Evolutionary conservation across 2,888 invertebrate genomes (phyloP), one percentile per base, ranked within the genome.

Genomic region (Drosophila antonietae): DNA sequence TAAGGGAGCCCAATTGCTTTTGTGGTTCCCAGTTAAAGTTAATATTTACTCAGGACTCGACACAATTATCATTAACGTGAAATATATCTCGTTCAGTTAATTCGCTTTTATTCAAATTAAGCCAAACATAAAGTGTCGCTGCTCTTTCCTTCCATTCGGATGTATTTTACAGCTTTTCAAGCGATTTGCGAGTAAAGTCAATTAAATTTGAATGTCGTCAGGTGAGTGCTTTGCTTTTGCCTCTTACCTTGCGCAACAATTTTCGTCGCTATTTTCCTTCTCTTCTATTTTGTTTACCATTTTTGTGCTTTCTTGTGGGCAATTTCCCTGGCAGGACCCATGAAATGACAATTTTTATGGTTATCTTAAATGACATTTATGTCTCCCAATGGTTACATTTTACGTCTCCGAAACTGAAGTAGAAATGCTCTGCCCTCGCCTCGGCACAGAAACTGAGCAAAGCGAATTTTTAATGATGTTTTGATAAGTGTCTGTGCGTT

Each of bases 281-380:
- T 31, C 14, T 66, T 39, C 35, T 46, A 39, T 41, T 56, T 68
- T 31, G 51, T 35, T 51, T 67, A 39, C 23, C 10, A n/a, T 60
- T 53, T 46, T 35, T 18, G 15, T 41, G 28, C 46, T 52, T 75
- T 37, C 60, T 57, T 74, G 71, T 67, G 39, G 23, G 39, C 55
- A n/a, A 68, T 70, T 82, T 78, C 65, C 63, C 57, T 57, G 65
- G 66, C 56, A 60, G 72, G 61, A 65, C 59, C 73, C 89, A 83
- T 86, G 63, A 88, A 84, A 86, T 76, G 69, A 60, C 87, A 86
- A 77, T 84, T 88, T 84, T 86, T 73, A 81, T 77, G 81, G 81
- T 86, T 88, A 88, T 84, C 87, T 88, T 64, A 75, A 88, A 87
- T 84, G 84, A 86, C 84, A 84, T 88, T 84, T 84, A 84, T 84